Base-by-base conservation (phyloP, 2,113 vertebrate genomes). In the Gadus macrocephalus region DNA sequence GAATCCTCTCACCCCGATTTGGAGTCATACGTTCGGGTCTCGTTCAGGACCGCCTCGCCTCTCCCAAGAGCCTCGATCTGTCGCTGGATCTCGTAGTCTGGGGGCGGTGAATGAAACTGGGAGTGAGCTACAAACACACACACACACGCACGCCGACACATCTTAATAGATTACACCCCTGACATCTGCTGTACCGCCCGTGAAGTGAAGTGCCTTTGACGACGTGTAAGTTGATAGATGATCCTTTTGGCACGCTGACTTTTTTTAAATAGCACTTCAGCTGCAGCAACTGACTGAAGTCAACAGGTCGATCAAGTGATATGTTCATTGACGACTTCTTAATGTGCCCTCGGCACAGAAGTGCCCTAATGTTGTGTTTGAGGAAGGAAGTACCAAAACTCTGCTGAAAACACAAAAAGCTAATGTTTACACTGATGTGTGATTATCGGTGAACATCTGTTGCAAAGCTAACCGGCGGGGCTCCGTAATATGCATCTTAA, bases 81-180 rank as follows among this genome's bases (percentile, higher is more conserved):
- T 75, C 97, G 95, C 88, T 93, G 91, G 88, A 99, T 98, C 94
- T 99, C 97, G 82, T 92, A 98, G 88, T 99, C 97, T 99, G 87
- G 66, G 27, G 83, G 83, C 79, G 28, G 65, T 14, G 72, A 71
- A 56, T 60, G 53, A 76, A 61, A 75, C 49, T 73, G 61, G 49
- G 42, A 49, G 11, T 49, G 8, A 49, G 28, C 53, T 69, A 75
- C 42, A 75, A 61, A 73, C 16, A 56, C 62, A 68, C 56, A 71
- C 27, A 56, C 66, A 28, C 22, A 67, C 64, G 67, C 28, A 65
- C 16, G 61, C 42, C 42, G 11, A 49, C 42, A 49, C 42, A 14
- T 49, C 42, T 9, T 12, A 49, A 49, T 49, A 49, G 42, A 49
- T 16, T 71, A 75, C 81, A 84, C 70, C 68, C 75, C 73, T 77